phyloP scores from a whole-genome alignment of 1,140 invertebrate genomes.

The Bicyclus anynana region DNA sequence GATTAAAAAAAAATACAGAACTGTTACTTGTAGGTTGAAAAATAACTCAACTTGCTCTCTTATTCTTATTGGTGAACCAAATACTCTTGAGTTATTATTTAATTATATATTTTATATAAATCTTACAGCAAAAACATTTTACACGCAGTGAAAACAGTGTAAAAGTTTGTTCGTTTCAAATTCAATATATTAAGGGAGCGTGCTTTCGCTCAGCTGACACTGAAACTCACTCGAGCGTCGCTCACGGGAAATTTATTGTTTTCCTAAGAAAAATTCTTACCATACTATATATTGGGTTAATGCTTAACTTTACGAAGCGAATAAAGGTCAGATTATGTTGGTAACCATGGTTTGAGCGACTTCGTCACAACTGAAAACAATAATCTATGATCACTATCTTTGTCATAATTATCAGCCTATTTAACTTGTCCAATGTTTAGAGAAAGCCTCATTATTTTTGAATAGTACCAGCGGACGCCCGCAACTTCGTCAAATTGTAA shows the following conservation, averaged over 20 bases:
- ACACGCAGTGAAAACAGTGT: constrained; percentile 62
- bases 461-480: too few relatives aligned
- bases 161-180: constrained; percentile 76
- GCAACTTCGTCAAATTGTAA: too few relatives aligned
- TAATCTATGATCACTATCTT: too few relatives aligned
- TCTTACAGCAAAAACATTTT: constrained; percentile 32
- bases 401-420: too few relatives aligned
- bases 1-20: too few relatives aligned
- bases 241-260: constrained; percentile 75
- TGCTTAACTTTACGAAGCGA: too few relatives aligned
- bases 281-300: constrained; percentile 23
- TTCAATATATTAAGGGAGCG: constrained; percentile 77
- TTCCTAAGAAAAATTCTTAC: constrained; percentile 74
- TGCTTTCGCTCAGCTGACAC: constrained; percentile 73
- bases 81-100: too few relatives aligned
- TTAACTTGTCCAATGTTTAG: too few relatives aligned
- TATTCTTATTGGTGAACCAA: too few relatives aligned
- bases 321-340: not conserved
- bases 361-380: not conserved
- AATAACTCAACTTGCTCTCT: too few relatives aligned
- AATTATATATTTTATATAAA: not conserved
- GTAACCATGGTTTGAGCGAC: not conserved
- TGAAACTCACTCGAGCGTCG: constrained; percentile 73
- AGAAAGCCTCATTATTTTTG: too few relatives aligned
- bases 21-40: too few relatives aligned